A percentile compares a stretch with the other conserved stretches of the same genome.
These are phyloP conservation scores for Phylloscopus collybita DNA, from an alignment of 2,797 vertebrate species.

Conservation along the genomic window DNA sequence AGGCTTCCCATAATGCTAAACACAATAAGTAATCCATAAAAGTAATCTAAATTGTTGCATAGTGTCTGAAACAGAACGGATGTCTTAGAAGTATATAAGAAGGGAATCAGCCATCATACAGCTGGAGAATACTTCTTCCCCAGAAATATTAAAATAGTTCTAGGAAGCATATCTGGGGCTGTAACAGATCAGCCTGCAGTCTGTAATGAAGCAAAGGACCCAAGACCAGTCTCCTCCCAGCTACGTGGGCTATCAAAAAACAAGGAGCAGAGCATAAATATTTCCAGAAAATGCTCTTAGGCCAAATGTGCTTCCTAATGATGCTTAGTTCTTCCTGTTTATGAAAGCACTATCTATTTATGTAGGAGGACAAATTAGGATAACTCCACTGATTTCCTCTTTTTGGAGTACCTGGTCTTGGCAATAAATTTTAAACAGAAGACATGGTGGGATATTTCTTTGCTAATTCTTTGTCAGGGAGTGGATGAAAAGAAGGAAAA, in stretches of 20 bases:
- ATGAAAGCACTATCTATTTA: not conserved
- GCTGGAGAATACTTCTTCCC: not conserved
- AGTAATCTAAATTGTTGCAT: not conserved
- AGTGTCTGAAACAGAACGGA: not conserved
- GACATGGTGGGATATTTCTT: not conserved
- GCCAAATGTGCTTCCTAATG: not conserved
- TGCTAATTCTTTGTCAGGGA: not conserved
- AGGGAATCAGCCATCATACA: not conserved
- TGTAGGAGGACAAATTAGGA: not conserved
- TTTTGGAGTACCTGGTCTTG: not conserved
- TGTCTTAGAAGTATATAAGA: not conserved
- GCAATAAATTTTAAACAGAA: not conserved
- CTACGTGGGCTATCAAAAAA: not conserved
- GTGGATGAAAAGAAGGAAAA: not conserved
- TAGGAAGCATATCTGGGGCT: not conserved
- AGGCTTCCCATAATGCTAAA: not conserved
- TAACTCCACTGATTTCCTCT: not conserved
- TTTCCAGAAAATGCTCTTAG: not conserved
- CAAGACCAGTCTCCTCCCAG: not conserved
- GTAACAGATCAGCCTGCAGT: not conserved
- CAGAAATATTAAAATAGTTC: not conserved
- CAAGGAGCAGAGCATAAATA: not conserved
- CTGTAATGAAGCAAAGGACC: not conserved
- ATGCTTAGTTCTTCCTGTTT: conserved; percentile 4
- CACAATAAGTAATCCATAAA: not conserved